Percentiles rank a stretch among this genome's conserved stretches.
Conservation (phyloP, 2,113 vertebrate genomes). For the Vireo altiloquus region DNA sequence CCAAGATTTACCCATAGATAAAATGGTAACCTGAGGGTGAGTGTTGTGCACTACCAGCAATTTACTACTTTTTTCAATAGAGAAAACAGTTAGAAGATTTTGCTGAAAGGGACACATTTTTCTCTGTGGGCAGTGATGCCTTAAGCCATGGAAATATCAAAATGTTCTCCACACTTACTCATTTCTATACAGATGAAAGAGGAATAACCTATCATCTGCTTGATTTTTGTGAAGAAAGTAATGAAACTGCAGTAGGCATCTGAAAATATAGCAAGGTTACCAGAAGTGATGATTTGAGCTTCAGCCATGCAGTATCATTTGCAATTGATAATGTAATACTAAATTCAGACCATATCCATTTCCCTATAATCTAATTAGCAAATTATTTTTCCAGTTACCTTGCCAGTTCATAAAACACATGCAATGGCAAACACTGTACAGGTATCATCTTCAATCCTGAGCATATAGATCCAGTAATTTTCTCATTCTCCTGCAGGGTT, state of each 20-base stretch:
- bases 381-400: background rate
- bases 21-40: background rate
- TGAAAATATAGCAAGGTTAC: background rate
- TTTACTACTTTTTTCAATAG: background rate
- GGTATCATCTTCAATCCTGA: background rate
- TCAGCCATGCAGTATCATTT: background rate
- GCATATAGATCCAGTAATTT: background rate
- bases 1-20: background rate
- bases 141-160: background rate
- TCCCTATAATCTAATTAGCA: background rate
- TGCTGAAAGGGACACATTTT: constrained; percentile 21
- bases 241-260: background rate
- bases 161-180: background rate
- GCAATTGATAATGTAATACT: background rate
- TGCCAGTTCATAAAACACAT: background rate
- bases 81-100: constrained; percentile 8
- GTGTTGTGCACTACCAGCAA: background rate
- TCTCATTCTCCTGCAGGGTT: background rate
- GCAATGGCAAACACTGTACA: background rate
- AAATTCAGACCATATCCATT: background rate
- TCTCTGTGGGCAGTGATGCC: background rate
- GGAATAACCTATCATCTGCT: background rate
- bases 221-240: background rate
- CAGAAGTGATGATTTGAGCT: background rate
- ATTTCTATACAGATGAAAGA: background rate